Conservation (phyloP, 2,888 invertebrate species). For the Calliphora vomitoria region DNA sequence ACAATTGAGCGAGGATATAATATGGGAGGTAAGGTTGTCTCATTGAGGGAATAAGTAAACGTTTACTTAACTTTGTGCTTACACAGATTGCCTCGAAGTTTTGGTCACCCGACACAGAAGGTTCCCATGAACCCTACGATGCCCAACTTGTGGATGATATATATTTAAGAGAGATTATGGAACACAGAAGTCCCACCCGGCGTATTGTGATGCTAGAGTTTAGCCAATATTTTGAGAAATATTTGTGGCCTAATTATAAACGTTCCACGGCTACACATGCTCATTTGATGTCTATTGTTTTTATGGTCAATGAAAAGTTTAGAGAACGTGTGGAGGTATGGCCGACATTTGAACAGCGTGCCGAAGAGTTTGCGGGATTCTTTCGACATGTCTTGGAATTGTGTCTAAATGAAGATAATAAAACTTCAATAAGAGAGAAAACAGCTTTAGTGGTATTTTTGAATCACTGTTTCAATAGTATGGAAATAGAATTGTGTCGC, state of each 20-base stretch:
- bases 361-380: constrained; percentile 91
- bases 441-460: constrained; percentile 95
- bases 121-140: constrained; percentile 90
- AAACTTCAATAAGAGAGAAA: constrained; percentile 88
- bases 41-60: constrained; percentile 54
- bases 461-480: constrained; percentile 98
- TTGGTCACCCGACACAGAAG: constrained; percentile 94
- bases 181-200: constrained; percentile 92
- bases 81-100: constrained; percentile 93
- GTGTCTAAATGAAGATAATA: constrained; percentile 85
- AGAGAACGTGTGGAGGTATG: constrained; percentile 98
- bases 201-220: constrained; percentile 98
- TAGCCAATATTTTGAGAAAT: constrained; percentile 98
- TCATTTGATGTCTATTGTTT: constrained; percentile 98
- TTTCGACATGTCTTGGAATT: constrained; percentile 92
- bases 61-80: constrained; percentile 43
- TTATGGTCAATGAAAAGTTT: constrained; percentile 99
- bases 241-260: constrained; percentile 97
- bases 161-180: constrained; percentile 93
- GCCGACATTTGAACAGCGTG: constrained; percentile 93
- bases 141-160: constrained; percentile 94
- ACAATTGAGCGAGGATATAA: constrained; percentile 95
- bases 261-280: constrained; percentile 90
- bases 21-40: constrained; percentile 90
- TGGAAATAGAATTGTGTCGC: constrained; percentile 97